phyloP scores from a whole-genome alignment of 2,888 invertebrate genomes.

The Cheilosia scutellata region DNA sequence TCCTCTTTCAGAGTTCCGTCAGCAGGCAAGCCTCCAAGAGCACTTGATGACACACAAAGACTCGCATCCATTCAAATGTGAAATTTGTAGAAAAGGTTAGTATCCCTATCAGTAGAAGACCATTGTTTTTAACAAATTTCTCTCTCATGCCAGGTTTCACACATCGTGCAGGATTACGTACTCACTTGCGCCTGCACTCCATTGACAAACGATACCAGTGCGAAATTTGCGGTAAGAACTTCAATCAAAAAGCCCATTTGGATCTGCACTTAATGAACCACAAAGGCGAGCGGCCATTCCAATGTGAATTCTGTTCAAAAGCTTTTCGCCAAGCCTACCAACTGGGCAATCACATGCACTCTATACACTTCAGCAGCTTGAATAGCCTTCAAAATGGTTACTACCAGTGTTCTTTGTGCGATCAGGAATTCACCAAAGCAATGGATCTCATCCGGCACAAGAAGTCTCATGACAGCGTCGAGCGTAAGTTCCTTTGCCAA shows the following conservation, averaged over 20 bases:
- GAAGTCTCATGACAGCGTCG: constrained; percentile 51
- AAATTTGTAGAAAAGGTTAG: constrained; percentile 77
- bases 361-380: constrained; percentile 39
- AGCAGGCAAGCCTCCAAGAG: constrained; percentile 77
- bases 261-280: constrained; percentile 69
- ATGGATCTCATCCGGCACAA: constrained; percentile 53
- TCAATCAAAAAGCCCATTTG: constrained; percentile 64
- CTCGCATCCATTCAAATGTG: constrained; percentile 78
- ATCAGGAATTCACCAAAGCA: constrained; percentile 34
- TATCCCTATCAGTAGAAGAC: background rate
- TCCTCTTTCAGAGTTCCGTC: constrained; percentile 76
- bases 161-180: constrained; percentile 76
- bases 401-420: constrained; percentile 52
- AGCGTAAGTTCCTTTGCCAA: constrained; percentile 56
- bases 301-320: constrained; percentile 69
- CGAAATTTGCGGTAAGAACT: constrained; percentile 70
- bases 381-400: constrained; percentile 36
- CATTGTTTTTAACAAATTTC: background rate
- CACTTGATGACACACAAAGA: constrained; percentile 77
- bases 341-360: constrained; percentile 66
- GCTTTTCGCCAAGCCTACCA: constrained; percentile 62
- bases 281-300: constrained; percentile 52
- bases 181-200: constrained; percentile 72
- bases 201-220: constrained; percentile 63
- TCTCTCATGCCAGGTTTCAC: constrained; percentile 67